phyloP scores from a whole-genome alignment of 2,113 vertebrate species.

The Dromaius novaehollandiae region DNA sequence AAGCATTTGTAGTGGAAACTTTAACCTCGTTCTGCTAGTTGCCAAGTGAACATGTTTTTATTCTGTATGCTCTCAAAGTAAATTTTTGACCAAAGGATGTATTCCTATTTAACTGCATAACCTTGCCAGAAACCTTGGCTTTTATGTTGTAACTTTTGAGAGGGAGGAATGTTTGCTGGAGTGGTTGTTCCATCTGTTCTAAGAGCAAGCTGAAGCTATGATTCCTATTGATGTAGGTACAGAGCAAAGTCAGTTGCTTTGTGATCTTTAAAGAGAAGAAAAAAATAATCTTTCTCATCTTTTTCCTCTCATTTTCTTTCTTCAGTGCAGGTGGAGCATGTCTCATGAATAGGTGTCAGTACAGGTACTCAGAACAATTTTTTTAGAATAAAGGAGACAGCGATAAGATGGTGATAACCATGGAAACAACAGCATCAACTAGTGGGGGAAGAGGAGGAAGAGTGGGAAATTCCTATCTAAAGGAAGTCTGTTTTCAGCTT shows the following conservation, averaged over 20 bases:
- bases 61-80: not conserved
- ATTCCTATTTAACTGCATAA: not conserved
- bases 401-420: not conserved
- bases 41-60: not conserved
- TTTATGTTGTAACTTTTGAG: not conserved
- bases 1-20: not conserved
- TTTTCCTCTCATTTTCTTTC: not conserved
- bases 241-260: not conserved
- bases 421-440: not conserved
- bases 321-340: not conserved
- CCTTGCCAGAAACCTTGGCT: not conserved
- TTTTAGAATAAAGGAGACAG: rapidly evolving
- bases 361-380: not conserved
- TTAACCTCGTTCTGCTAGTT: not conserved
- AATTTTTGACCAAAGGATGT: not conserved
- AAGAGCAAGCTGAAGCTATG: not conserved
- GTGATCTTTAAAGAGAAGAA: not conserved
- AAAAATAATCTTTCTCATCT: not conserved
- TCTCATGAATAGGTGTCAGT: not conserved
- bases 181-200: not conserved
- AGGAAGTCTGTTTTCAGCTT: not conserved
- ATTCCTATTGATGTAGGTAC: not conserved
- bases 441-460: not conserved
- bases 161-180: not conserved
- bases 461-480: not conserved